Evolutionary conservation across 2,888 invertebrate species (phyloP).

Genomic region (Azorinus chamasolen): DNA sequence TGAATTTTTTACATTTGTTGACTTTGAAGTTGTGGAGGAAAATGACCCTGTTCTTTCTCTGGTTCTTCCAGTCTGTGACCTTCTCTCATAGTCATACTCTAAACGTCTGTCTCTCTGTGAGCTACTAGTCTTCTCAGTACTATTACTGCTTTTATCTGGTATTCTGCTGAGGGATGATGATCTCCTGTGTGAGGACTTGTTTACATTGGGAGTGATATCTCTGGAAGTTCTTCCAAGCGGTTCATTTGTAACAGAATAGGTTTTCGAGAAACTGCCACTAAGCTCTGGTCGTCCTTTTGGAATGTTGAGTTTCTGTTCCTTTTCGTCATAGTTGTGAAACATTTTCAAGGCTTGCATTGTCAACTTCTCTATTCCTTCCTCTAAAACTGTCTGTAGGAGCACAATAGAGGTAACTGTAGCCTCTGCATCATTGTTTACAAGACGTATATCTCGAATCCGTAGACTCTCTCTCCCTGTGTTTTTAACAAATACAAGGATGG

Average conservation of each 20-base stretch:
- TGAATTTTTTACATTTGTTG: too few relatives aligned
- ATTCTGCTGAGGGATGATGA: constrained; percentile 29
- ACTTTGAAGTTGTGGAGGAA: too few relatives aligned
- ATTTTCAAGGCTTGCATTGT: constrained; percentile 34
- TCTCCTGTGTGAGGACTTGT: constrained; percentile 6
- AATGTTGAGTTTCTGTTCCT: constrained; percentile 29
- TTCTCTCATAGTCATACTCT: constrained; percentile 2
- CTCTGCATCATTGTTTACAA: constrained; percentile 66
- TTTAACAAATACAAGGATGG: constrained; percentile 50
- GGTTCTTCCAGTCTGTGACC: not conserved
- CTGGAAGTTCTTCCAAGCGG: not conserved
- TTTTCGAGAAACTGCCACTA: constrained; percentile 16
- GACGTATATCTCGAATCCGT: constrained; percentile 47
- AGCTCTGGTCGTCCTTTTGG: constrained; percentile 43
- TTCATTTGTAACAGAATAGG: constrained; percentile 1
- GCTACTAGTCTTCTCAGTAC: not conserved
- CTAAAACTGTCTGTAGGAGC: constrained; percentile 45
- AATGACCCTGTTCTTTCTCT: constrained; percentile 3
- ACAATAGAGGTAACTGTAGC: constrained; percentile 56
- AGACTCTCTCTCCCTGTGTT: not conserved
- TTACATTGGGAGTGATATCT: not conserved
- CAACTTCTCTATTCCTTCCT: constrained; percentile 18
- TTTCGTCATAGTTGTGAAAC: constrained; percentile 1
- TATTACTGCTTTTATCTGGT: not conserved
- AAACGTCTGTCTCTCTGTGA: not conserved